Conservation (phyloP, 2,113 vertebrate species). For the Craseonycteris thonglongyai region DNA sequence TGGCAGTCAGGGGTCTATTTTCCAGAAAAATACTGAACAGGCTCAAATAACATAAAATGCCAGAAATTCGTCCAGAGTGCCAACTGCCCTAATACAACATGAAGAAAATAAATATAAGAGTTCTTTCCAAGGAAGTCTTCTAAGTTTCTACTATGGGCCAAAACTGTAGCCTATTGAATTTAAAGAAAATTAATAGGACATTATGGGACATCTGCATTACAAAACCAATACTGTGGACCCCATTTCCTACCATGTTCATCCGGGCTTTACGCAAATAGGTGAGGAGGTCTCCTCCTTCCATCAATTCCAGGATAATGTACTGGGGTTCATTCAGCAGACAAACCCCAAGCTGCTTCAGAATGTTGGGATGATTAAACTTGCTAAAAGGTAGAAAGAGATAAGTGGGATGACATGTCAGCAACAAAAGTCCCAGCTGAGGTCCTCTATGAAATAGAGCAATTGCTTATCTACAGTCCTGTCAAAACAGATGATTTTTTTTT, state of each 20-base stretch:
- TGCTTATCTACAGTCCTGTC: neutral
- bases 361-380: conserved; percentile 84
- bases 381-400: conserved; percentile 63
- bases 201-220: neutral
- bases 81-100: neutral
- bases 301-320: conserved; percentile 83
- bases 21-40: neutral
- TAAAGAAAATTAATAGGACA: neutral
- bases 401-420: rapidly evolving
- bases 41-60: neutral
- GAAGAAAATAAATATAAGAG: neutral
- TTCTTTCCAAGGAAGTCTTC: neutral
- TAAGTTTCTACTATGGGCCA: neutral
- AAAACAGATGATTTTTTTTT: neutral
- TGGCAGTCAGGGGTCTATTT: neutral
- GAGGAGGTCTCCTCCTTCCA: conserved; percentile 85
- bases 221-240: neutral
- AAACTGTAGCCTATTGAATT: neutral
- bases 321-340: conserved; percentile 82
- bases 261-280: conserved; percentile 80
- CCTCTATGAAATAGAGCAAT: neutral
- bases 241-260: conserved; percentile 59
- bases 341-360: conserved; percentile 82
- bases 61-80: neutral
- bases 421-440: neutral